Percentiles rank a stretch among this genome's conserved stretches.
Conservation (phyloP, 1,140 invertebrate genomes). For the Megalopta genalis region DNA sequence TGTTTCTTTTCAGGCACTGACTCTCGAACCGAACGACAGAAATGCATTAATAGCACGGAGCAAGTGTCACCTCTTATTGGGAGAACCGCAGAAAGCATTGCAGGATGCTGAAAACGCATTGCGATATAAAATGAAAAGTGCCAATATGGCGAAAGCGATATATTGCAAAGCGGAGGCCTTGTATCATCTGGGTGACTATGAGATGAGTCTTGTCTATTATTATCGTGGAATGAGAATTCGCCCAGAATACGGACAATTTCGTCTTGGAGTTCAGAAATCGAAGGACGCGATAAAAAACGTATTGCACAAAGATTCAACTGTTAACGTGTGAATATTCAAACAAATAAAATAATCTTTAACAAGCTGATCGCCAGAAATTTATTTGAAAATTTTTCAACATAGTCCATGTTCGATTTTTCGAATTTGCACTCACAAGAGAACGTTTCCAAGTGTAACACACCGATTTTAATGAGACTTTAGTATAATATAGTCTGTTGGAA, state of each 20-base stretch:
- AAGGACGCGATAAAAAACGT: slow-evolving; percentile 97
- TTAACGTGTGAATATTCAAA: neutral
- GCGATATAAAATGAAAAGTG: slow-evolving; percentile 82
- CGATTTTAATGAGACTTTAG: too few relatives aligned
- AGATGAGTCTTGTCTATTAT: slow-evolving; percentile 94
- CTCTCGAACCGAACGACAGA: slow-evolving; percentile 91
- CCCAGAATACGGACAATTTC: slow-evolving; percentile 92
- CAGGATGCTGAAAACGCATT: slow-evolving; percentile 92
- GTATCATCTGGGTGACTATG: slow-evolving; percentile 95
- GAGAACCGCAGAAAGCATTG: slow-evolving; percentile 90
- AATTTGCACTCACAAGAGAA: too few relatives aligned
- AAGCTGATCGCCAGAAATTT: neutral
- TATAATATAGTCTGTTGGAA: too few relatives aligned
- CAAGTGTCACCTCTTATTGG: slow-evolving; percentile 93
- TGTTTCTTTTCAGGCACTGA: slow-evolving; percentile 85
- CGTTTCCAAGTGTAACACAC: too few relatives aligned
- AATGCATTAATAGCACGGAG: slow-evolving; percentile 93
- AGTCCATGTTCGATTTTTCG: too few relatives aligned
- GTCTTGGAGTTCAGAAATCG: slow-evolving; percentile 95
- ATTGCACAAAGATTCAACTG: slow-evolving; percentile 32
- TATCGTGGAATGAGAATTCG: slow-evolving; percentile 91
- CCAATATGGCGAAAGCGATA: slow-evolving; percentile 90
- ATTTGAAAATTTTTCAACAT: too few relatives aligned
- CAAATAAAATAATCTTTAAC: too few relatives aligned
- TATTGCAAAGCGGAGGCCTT: slow-evolving; percentile 96